These are phyloP conservation scores for Ophioderma brevispina DNA, from an alignment of 35 echinoderm and acorn worm species.

Conservation along the genomic window DNA sequence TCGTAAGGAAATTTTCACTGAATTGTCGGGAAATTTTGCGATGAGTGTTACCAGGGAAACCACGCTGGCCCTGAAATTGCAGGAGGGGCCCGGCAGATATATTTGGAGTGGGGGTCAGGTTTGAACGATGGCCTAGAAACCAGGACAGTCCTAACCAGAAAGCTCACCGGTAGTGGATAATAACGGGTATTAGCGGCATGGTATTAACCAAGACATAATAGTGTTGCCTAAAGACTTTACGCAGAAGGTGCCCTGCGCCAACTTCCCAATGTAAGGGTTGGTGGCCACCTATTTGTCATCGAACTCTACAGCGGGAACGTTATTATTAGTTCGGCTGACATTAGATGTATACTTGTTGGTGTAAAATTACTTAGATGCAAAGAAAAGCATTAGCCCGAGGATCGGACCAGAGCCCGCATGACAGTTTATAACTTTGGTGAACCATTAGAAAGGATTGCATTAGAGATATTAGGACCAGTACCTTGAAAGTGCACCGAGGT, in stretches of 20 bases:
- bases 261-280: background rate
- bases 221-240: background rate
- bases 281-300: constrained; percentile 5
- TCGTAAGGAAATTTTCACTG: too few relatives aligned
- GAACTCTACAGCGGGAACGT: constrained; percentile 6
- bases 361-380: constrained; percentile 5
- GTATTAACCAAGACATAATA: too few relatives aligned
- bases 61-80: too few relatives aligned
- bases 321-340: constrained; percentile 17
- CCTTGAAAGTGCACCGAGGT: background rate
- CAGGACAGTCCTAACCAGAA: too few relatives aligned
- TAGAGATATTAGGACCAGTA: constrained; percentile 54
- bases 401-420: background rate
- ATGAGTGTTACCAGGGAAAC: too few relatives aligned
- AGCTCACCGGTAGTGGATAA: too few relatives aligned
- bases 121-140: too few relatives aligned
- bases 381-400: background rate
- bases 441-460: constrained; percentile 59
- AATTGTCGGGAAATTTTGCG: too few relatives aligned
- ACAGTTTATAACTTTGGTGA: constrained; percentile 23
- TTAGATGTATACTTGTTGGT: background rate
- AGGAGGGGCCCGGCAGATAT: too few relatives aligned
- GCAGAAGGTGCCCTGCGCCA: background rate
- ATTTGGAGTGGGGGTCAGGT: too few relatives aligned
- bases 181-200: too few relatives aligned